Base-by-base conservation (phyloP, 1,140 invertebrate genomes). In the Trichonephila clavata region DNA sequence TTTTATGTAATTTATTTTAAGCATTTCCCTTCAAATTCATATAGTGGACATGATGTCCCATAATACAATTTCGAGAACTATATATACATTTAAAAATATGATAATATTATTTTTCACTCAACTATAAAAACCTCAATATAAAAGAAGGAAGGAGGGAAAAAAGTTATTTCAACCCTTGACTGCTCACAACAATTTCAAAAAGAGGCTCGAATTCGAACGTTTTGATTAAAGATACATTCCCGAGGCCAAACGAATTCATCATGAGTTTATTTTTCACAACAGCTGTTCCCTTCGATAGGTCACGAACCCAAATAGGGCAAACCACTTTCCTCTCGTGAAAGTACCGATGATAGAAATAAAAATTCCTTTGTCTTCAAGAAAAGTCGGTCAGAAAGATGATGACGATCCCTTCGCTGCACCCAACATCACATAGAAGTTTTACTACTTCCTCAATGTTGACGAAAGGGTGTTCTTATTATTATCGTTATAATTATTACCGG, bases 221-320 rank as follows among this genome's bases (percentile, higher is more conserved):
- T 39, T 13, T 39, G 32, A 77, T 7, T 50, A 50, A 50, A 0
- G 50, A 77, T 39, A 27, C 27, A 32, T 32, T 39, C 71, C 71
- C 16, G 27, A 27, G 71, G 71, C 71, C 27, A 77, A 77, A 84
- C 20, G 39, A 43, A 32, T 84, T 84, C 83, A 59, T 59, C 83
- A n/a, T 59, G 32, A 84, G 83, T 21, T 50, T 27, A 13, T 60
- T 90, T 77, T 80, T 50, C 65, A 81, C 50, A 80, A 90, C 71
- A 80, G 89, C 89, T 90, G 89, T 60, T 90, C 32, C 21, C 59
- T 77, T 77, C 63, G 27, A 61, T 60, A 50, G 89, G 89, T 81
- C 89, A 90, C 89, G 89, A 90, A 61, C 68, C 27, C 89, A 77
- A 90, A 90, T 90, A 63, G 89, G 77, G 77, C 89, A 81, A 81